Conservation (phyloP, 2,888 invertebrate genomes). For the Drosophila engyochracea region DNA sequence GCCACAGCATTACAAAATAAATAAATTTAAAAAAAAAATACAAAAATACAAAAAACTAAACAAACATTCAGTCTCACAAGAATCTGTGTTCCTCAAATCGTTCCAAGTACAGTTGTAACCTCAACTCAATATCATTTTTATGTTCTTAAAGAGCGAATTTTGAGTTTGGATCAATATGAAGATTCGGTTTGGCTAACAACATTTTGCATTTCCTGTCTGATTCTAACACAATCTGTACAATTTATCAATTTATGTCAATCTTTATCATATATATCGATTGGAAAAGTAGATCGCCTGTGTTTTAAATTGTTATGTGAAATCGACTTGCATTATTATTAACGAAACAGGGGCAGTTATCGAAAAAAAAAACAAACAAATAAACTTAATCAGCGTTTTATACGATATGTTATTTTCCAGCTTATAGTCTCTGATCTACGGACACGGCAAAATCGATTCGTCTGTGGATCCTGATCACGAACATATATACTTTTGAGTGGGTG, state of each 20-base stretch:
- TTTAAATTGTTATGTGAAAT: background rate
- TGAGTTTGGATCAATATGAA: background rate
- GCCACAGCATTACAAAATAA: slow-evolving; percentile 20
- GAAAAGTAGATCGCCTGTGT: background rate
- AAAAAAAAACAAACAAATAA: background rate
- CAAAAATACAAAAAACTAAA: background rate
- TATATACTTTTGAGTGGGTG: background rate
- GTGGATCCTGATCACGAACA: background rate
- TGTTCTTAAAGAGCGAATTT: background rate
- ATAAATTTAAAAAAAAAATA: slow-evolving; percentile 8
- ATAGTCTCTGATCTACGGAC: background rate
- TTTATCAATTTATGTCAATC: background rate
- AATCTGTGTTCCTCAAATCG: slow-evolving; percentile 5
- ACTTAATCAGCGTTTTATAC: no score
- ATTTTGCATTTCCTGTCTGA: background rate
- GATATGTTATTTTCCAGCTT: no score
- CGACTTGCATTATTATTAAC: background rate
- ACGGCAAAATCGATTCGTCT: background rate
- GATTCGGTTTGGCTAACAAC: no score
- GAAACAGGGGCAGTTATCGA: background rate
- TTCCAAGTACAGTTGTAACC: background rate
- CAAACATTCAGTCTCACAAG: slow-evolving; percentile 13
- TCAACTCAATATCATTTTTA: background rate
- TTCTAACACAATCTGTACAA: background rate
- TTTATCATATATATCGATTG: background rate